Conservation (phyloP, 2,797 vertebrate species). For the Crypturellus tataupa region DNA sequence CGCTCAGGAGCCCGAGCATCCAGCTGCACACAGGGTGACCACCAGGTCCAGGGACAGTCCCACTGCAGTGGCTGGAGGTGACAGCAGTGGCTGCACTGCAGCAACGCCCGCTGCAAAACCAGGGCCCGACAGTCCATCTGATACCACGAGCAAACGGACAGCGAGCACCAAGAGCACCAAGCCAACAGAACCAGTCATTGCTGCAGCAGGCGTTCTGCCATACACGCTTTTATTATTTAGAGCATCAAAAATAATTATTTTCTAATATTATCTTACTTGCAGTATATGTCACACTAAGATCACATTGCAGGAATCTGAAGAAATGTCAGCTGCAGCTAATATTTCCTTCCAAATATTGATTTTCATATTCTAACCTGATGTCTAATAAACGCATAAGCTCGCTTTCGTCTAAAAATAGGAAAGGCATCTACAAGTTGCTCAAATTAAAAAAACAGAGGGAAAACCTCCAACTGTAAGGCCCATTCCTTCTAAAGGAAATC, state of each 20-base stretch:
- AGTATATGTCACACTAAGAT: background rate
- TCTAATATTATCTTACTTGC: background rate
- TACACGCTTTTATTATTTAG: background rate
- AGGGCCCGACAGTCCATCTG: background rate
- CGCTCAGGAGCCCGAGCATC: background rate
- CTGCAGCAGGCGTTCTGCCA: background rate
- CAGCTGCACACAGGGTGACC: background rate
- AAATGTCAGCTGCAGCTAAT: rapidly evolving
- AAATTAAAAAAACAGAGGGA: background rate
- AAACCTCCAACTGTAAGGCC: background rate
- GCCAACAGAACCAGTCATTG: rapidly evolving
- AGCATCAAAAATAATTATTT: background rate
- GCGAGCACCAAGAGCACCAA: rapidly evolving
- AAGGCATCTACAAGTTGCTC: background rate
- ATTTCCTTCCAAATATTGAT: background rate
- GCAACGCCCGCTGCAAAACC: background rate
- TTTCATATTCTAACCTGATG: background rate
- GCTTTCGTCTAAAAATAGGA: background rate
- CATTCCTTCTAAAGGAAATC: background rate
- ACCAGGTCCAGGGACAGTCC: background rate
- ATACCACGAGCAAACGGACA: background rate
- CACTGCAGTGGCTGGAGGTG: background rate
- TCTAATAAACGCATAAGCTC: constrained; percentile 1
- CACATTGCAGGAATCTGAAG: background rate
- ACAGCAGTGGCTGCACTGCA: background rate